These are phyloP conservation scores for Sorex araneus DNA, from an alignment of 2,113 vertebrate species.

Conservation along the genomic window DNA sequence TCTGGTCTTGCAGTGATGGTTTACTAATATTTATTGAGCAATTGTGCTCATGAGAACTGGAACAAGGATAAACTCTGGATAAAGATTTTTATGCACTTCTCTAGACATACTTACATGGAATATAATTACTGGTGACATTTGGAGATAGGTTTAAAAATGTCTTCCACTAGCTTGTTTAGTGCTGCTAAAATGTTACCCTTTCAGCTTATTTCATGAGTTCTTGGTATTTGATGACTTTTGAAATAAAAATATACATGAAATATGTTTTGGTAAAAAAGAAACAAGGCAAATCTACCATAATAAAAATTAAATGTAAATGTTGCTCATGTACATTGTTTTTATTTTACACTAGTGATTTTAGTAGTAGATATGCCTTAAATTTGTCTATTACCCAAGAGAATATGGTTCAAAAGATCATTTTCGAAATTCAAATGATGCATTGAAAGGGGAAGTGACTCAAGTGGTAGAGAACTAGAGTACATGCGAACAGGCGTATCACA, in stretches of 20 bases:
- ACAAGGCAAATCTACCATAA: too few species aligned
- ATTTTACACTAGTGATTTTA: constrained; percentile 4
- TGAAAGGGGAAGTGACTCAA: background rate
- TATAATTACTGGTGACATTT: constrained; percentile 26
- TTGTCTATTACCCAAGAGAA: background rate
- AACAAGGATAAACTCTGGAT: background rate
- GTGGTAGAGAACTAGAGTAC: too few species aligned
- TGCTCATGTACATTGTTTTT: background rate
- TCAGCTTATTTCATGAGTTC: background rate
- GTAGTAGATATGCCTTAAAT: background rate
- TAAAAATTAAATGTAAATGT: too few species aligned
- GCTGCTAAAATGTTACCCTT: background rate
- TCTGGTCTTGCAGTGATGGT: background rate
- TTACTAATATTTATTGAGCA: background rate
- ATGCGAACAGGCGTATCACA: too few species aligned
- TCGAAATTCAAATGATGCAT: background rate
- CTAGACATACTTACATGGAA: background rate
- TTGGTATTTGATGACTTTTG: constrained; percentile 23
- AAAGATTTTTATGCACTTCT: background rate
- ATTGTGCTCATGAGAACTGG: background rate
- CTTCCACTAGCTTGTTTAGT: background rate
- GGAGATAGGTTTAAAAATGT: background rate
- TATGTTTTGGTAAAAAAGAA: too few species aligned
- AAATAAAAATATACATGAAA: background rate
- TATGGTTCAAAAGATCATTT: background rate